Evolutionary conservation across 1,140 invertebrate species (phyloP).

Genomic region (Thrips palmi): DNA sequence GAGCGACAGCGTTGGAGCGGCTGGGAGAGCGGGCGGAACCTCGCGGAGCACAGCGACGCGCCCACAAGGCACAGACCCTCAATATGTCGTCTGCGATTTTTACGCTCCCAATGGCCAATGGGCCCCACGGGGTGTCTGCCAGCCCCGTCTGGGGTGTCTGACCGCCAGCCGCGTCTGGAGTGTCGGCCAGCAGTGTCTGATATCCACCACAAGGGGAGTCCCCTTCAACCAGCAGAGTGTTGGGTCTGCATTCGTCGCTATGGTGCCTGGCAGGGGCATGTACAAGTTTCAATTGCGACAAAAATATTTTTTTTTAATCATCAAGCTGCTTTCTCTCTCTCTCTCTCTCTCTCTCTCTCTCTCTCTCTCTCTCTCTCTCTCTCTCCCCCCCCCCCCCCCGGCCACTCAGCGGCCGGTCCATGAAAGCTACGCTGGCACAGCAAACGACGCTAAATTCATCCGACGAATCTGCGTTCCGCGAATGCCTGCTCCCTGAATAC

Average conservation of each 20-base stretch:
- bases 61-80: too few relatives aligned
- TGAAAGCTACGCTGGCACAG: too few relatives aligned
- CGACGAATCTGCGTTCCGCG: constrained; percentile 5
- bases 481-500: constrained; percentile 1
- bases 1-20: too few relatives aligned
- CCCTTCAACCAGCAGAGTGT: constrained; percentile 3
- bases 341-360: constrained; percentile 8
- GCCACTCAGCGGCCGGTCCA: too few relatives aligned
- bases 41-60: too few relatives aligned
- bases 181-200: constrained; percentile 1
- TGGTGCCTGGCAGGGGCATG: constrained; percentile 5
- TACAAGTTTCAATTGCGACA: constrained; percentile 4
- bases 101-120: constrained; percentile 4
- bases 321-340: constrained; percentile 18
- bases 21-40: too few relatives aligned
- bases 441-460: constrained; percentile 8
- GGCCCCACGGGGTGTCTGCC: neutral
- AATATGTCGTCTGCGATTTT: constrained; percentile 3
- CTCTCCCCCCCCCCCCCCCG: constrained; percentile 3
- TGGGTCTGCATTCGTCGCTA: constrained; percentile 5
- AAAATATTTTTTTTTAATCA: constrained; percentile 16
- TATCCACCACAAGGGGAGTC: constrained; percentile 8
- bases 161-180: neutral
- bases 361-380: constrained; percentile 13
- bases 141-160: too few relatives aligned